Percentiles rank a stretch among this genome's conserved stretches.
Conservation (phyloP, 2,888 invertebrate species). For the Drosophila pseudotakahashii region DNA sequence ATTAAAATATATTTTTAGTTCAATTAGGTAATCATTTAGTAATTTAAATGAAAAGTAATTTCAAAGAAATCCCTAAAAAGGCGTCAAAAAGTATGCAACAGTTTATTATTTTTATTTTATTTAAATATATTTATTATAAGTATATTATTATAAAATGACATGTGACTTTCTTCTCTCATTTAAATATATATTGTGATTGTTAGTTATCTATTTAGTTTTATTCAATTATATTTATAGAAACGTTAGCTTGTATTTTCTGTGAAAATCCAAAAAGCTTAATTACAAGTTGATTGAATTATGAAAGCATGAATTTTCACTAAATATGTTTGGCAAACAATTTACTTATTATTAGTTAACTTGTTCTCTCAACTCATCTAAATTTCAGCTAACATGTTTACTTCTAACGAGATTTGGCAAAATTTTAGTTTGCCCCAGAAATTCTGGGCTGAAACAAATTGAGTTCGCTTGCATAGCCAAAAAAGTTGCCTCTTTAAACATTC, state of each 20-base stretch:
- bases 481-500: slow-evolving; percentile 36
- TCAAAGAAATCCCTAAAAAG: too few species aligned
- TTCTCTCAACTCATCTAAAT: background rate
- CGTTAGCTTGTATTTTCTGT: background rate
- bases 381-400: slow-evolving; percentile 1
- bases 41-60: too few species aligned
- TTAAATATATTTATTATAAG: too few species aligned
- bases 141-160: too few species aligned
- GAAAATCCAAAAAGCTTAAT: background rate
- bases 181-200: background rate
- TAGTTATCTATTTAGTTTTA: background rate
- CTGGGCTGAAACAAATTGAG: slow-evolving; percentile 25
- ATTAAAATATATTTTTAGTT: background rate
- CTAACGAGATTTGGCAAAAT: slow-evolving; percentile 14
- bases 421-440: slow-evolving; percentile 22
- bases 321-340: background rate
- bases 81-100: too few species aligned
- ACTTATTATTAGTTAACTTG: background rate
- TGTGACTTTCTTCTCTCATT: too few species aligned
- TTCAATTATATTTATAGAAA: background rate
- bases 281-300: background rate
- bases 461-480: background rate
- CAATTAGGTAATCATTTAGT: too few species aligned
- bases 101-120: too few species aligned
- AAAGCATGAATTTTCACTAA: background rate